Base-by-base conservation (phyloP, 2,888 invertebrate species). In the Pantelozetes paolii region DNA sequence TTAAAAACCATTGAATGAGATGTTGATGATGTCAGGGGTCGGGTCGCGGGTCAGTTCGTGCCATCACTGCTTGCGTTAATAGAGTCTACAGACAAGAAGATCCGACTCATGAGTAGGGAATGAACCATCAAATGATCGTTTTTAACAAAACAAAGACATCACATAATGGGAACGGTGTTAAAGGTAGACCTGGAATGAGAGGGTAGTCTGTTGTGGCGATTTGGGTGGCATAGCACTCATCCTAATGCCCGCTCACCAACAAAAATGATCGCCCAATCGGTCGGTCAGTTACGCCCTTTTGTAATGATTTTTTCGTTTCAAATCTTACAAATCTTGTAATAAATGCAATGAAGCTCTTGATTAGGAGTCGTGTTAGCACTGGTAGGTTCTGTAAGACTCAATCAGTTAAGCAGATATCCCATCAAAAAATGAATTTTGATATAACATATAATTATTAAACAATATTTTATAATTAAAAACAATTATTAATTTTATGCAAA, bases 231-330 rank as follows among this genome's bases (percentile, higher is more conserved):
- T 67, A 18, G 23, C 42, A 67, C 36, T 67, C 15, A 67, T 67
- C 67, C 40, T 67, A 67, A 36, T 36, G 67, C 40, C 40, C 9
- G 20, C 30, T 36, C 40, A 36, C 30, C 11, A 36, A 23, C 23
- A 67, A 40, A 40, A 62, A 32, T 20, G 8, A 40, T 67, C 67
- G 67, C 67, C 67, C 67, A 67, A 67, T 40, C 42, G 67, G n/a
- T n/a, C n/a, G n/a, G 67, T 67, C 67, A 67, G 67, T 67, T 67
- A 67, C 67, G 67, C 67, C 67, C 67, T 67, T 59, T 59, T 30
- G 32, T n/a, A n/a, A 59, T 9, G 59, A 59, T 26, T 59, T 32
- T 32, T 59, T 30, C 20, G 36, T 30, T 40, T 15, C 13, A 18
- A 13, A n/a, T n/a, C n/a, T n/a, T n/a, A n/a, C n/a, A n/a, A n/a